Evolutionary conservation across 2,888 invertebrate genomes (phyloP), one percentile per base, ranked within the genome.

Genomic region (Chrysolina oricalcia): DNA sequence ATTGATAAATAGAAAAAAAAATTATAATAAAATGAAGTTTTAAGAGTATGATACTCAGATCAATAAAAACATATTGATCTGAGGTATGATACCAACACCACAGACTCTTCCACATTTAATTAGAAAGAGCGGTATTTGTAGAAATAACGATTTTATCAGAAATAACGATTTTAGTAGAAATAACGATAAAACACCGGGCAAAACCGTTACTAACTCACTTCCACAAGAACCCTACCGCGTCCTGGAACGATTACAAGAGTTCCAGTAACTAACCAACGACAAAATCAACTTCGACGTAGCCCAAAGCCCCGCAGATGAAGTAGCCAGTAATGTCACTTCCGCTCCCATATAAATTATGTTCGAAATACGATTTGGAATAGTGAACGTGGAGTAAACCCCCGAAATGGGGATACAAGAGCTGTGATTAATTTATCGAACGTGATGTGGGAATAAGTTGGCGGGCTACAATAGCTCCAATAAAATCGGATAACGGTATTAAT

Each of bases 401-500:
- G 59, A 59, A 59, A 59, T 35, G 11, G 23, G 35, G n/a, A 59
- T 35, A n/a, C 59, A 59, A 35, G 59, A 59, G 35, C 35, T 59
- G 27, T 59, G 59, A 59, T 59, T 59, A 59, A 59, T 59, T 59
- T 59, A 23, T 59, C 59, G 59, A 17, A 59, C 59, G 59, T 59
- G 59, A 59, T 59, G 59, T 35, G 59, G 35, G 59, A 59, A 59
- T 59, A 35, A 59, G 35, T 59, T 59, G 59, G 59, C 59, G n/a
- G 59, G 23, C 27, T 59, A 59, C 59, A 59, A 59, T 59, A 59
- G 27, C 35, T 59, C 35, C 27, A 59, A 59, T 59, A 59, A 59
- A 59, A 59, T 59, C 35, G 59, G 59, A 59, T 59, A 59, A 59
- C 59, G 59, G 59, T 59, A 59, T 59, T 59, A 59, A 59, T 59